Evolutionary conservation across 2,888 invertebrate species (phyloP), one percentile per base, ranked within the genome.

Genomic region (Spilosoma lubricipeda): DNA sequence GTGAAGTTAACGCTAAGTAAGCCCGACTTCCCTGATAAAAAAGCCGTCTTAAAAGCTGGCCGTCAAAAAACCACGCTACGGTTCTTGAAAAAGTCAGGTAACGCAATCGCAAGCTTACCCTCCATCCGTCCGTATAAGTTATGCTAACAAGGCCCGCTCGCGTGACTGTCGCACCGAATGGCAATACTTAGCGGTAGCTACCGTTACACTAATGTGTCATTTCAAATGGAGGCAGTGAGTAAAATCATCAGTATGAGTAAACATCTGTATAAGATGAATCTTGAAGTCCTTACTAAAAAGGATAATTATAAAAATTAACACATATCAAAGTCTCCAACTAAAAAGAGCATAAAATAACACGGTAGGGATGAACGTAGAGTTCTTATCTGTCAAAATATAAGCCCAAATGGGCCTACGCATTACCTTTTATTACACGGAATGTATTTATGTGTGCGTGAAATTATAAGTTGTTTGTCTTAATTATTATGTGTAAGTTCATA

Each of bases 91-190:
- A 90, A 90, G 88, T 85, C 85, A 56, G 36, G 67, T 73, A 87
- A 83, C 89, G 89, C 90, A 91, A 90, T 91, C 90, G 89, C 88
- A 90, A 90, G 92, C 90, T 88, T 82, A 86, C 90, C 89, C 90
- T 90, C 91, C 92, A 92, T 90, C 92, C 91, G 86, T 77, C 79
- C 81, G 90, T 83, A 89, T 93, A 92, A 93, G 88, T 93, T 93
- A 93, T 93, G 92, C 89, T 92, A 93, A 93, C 93, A 87, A 91
- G 92, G 85, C 83, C 73, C 13, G 71, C 71, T 93, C 85, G 93
- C 93, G 93, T 93, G 93, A 86, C 86, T 81, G 77, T 67, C 66
- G 20, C 20, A 23, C 63, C 42, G 63, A 30, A 15, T 18, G 23
- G 59, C 66, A 65, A 81, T 85, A 80, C 82, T 83, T 80, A 81